These are phyloP conservation scores for Spea multiplicata DNA, from an alignment of 2,113 vertebrate species.

Conservation along the genomic window DNA sequence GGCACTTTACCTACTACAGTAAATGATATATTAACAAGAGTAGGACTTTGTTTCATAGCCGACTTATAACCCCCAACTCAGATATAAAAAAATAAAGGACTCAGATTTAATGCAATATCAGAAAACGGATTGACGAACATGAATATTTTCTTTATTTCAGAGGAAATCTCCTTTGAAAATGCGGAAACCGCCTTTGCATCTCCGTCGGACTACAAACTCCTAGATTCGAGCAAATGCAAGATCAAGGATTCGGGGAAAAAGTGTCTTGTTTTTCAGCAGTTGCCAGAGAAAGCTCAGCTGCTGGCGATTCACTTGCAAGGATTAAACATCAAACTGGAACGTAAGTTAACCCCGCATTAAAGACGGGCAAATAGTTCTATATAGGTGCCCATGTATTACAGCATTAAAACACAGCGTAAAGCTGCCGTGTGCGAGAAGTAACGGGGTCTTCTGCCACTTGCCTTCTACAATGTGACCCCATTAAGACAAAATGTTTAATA, in stretches of 20 bases:
- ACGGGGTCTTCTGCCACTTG: too few species aligned
- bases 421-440: too few species aligned
- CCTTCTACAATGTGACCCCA: too few species aligned
- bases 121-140: background rate
- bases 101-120: too few species aligned
- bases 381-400: too few species aligned
- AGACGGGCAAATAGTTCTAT: background rate
- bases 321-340: background rate
- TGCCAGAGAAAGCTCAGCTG: background rate
- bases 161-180: background rate
- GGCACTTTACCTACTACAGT: too few species aligned
- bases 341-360: background rate
- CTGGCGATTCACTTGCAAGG: constrained; percentile 3
- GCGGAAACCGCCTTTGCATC: background rate
- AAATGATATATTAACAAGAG: too few species aligned
- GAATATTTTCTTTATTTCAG: background rate
- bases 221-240: background rate
- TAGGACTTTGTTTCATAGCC: too few species aligned
- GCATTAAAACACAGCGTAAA: too few species aligned
- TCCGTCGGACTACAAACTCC: background rate
- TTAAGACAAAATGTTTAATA: too few species aligned
- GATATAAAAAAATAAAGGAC: too few species aligned
- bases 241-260: constrained; percentile 4
- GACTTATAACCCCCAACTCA: too few species aligned
- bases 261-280: background rate